Evolutionary conservation across 1,140 invertebrate genomes (phyloP).

Genomic region (Epicauta chinensis): DNA sequence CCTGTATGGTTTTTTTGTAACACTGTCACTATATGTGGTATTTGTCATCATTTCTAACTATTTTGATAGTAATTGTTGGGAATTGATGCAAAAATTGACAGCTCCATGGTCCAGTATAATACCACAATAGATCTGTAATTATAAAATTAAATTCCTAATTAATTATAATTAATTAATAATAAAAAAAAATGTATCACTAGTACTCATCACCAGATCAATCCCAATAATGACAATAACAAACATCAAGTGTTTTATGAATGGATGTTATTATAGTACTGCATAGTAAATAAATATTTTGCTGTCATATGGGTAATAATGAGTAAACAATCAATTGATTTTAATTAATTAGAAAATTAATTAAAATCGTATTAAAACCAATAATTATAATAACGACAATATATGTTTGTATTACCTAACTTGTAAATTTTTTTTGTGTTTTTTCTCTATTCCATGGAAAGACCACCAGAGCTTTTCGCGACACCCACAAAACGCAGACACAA

Average conservation of each 20-base stretch:
- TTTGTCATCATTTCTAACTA: slow-evolving; percentile 11
- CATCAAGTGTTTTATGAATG: slow-evolving; percentile 34
- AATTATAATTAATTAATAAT: neutral
- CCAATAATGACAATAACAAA: slow-evolving; percentile 23
- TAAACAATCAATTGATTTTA: slow-evolving; percentile 10
- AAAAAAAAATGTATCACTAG: neutral
- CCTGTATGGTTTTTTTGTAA: slow-evolving; percentile 25
- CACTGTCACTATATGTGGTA: slow-evolving; percentile 14
- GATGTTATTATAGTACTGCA: slow-evolving; percentile 34
- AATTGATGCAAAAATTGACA: slow-evolving; percentile 10
- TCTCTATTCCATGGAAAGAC: slow-evolving; percentile 18
- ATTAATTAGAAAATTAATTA: neutral
- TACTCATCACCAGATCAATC: neutral
- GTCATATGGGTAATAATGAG: slow-evolving; percentile 16
- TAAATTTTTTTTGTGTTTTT: too few relatives aligned
- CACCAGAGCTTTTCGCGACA: slow-evolving; percentile 24
- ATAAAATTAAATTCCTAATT: neutral
- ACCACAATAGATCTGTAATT: slow-evolving; percentile 3
- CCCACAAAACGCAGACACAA: slow-evolving; percentile 25
- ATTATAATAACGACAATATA: slow-evolving; percentile 7
- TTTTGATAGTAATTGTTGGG: slow-evolving; percentile 13
- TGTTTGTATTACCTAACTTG: slow-evolving; percentile 23
- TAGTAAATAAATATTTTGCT: slow-evolving; percentile 36
- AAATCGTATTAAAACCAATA: neutral
- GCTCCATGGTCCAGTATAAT: neutral